A percentile compares a stretch with the other conserved stretches of the same genome.
phyloP scores from a whole-genome alignment of 1,140 invertebrate species.

The Pentalonia nigronervosa region DNA sequence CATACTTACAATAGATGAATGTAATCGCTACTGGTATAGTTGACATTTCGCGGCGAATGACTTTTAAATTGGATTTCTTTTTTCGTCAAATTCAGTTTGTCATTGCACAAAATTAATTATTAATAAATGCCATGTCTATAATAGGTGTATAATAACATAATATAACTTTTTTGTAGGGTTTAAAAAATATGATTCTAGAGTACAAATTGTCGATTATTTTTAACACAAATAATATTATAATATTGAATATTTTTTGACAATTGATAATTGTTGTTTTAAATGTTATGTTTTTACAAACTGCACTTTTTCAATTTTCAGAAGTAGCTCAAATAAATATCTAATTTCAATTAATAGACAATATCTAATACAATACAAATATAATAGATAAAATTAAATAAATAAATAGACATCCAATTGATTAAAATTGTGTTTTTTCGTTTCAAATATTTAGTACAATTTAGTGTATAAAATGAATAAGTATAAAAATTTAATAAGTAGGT shows the following conservation, averaged over 20 bases:
- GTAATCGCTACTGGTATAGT: slow-evolving; percentile 45
- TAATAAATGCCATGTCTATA: slow-evolving; percentile 36
- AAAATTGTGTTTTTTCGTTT: neutral
- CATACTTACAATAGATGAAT: slow-evolving; percentile 52
- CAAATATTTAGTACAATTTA: neutral
- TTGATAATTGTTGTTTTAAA: neutral
- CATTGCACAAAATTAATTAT: slow-evolving; percentile 19
- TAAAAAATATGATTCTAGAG: neutral
- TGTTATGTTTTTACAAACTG: too few relatives aligned
- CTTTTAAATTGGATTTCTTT: slow-evolving; percentile 50
- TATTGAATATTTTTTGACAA: neutral
- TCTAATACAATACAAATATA: neutral
- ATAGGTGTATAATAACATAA: slow-evolving; percentile 27
- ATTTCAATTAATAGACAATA: neutral
- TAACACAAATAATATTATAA: neutral
- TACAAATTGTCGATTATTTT: neutral
- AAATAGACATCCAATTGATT: neutral
- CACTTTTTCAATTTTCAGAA: neutral
- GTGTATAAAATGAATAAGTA: neutral
- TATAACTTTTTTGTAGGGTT: neutral
- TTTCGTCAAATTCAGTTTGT: slow-evolving; percentile 20
- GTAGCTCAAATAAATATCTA: neutral
- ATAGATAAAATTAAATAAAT: neutral
- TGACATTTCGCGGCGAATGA: slow-evolving; percentile 55
- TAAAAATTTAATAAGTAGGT: neutral